A percentile compares a stretch with the other conserved stretches of the same genome.
phyloP scores from a whole-genome alignment of 2,888 invertebrate genomes.

The Leptogaster cylindrica region DNA sequence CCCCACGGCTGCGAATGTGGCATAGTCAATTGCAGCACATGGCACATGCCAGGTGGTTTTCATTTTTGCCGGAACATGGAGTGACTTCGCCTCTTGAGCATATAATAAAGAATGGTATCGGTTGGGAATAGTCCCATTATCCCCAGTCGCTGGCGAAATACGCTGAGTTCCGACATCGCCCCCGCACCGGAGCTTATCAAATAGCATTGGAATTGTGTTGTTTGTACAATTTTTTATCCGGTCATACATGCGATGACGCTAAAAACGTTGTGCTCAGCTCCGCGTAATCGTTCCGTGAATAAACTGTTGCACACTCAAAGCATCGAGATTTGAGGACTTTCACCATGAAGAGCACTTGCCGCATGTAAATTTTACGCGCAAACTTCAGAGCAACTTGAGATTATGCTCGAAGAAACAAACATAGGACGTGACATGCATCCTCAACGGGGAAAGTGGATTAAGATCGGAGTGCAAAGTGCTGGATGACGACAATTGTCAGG shows the following conservation, averaged over 20 bases:
- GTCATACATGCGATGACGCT: neutral
- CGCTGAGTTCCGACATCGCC: neutral
- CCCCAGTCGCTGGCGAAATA: conserved; percentile 12
- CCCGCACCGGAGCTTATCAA: conserved; percentile 20
- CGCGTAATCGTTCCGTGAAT: conserved; percentile 33
- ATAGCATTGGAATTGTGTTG: conserved; percentile 22
- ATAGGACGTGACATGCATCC: conserved; percentile 34
- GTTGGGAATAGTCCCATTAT: conserved; percentile 28
- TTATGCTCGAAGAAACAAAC: conserved; percentile 39
- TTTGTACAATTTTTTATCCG: conserved; percentile 2
- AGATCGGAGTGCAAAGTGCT: conserved; percentile 6
- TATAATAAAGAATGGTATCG: conserved; percentile 12
- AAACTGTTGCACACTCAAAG: conserved; percentile 38
- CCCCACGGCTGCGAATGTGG: neutral
- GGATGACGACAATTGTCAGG: conserved; percentile 32
- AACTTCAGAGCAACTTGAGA: conserved; percentile 36
- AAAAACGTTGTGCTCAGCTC: conserved; percentile 15
- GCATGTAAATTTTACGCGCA: conserved; percentile 39
- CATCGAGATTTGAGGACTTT: conserved; percentile 38
- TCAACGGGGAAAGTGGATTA: conserved; percentile 27
- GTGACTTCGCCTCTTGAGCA: conserved; percentile 5
- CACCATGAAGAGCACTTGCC: conserved; percentile 40
- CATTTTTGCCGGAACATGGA: neutral
- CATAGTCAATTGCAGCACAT: conserved; percentile 14
- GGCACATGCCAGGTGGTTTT: neutral